Base-by-base conservation (phyloP, 2,113 vertebrate genomes). In the Atractosteus spatula region DNA sequence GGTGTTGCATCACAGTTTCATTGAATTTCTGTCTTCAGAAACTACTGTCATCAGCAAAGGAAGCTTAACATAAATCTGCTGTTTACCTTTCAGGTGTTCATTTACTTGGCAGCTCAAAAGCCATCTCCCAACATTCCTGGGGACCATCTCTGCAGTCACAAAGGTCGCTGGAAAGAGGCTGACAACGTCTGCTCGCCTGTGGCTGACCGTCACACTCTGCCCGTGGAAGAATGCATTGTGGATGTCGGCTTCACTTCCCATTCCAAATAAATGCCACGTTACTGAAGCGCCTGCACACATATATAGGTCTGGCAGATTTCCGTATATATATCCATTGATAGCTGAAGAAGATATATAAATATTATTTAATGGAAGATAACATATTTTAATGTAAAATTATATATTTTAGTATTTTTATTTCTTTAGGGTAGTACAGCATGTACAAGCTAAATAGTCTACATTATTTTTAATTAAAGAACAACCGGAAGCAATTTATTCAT, bases 281-380 rank as follows among this genome's bases (percentile, higher is more conserved):
- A 93, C 74, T 1, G 3, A 72, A 68, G 88, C 86, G 17, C 87
- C 88, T 64, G 77, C 55, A 80, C 91, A 93, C 89, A 93, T 89
- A 0, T 14, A 85, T 76, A 93, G 0, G 0, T 80, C 87, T 13
- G 91, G 91, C 41, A 93, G 84, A 72, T 91, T 92, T 45, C 91
- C 91, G 86, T 90, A 92, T 62, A 92, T 72, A n/a, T 86, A 92
- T 11, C 91, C 91, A 63, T 93, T 93, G 77, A 93, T 90, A 76
- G 91, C 91, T 93, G 79, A 62, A 85, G 17, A 6, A 64, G 17
- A 42, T 17, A 64, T 10, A 64, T n/a, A 64, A 5, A 51, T 51
- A 51, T 51, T 1, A 10, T 7, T 51, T 51, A 51, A 51, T 51
- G 10, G 29, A 29, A 29, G 29, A 29, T 29, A 29, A 29, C 17